Evolutionary conservation across 2,888 invertebrate species (phyloP).

Genomic region (Caenorhabditis plicata): DNA sequence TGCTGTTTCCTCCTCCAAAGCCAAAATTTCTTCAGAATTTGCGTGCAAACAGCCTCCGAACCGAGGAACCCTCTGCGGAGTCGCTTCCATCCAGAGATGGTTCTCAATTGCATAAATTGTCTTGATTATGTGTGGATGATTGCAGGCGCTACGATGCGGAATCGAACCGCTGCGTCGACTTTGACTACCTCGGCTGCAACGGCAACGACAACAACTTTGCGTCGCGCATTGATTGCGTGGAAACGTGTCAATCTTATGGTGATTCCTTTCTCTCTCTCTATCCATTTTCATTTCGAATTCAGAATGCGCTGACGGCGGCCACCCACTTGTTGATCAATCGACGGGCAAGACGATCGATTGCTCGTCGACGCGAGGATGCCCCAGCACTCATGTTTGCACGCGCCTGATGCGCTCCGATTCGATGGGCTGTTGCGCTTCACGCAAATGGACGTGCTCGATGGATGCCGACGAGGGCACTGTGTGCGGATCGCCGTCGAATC

Average conservation of each 20-base stretch:
- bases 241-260: conserved; percentile 37
- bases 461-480: conserved; percentile 41
- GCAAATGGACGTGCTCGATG: conserved; percentile 44
- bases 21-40: conserved; percentile 13
- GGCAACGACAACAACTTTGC: conserved; percentile 58
- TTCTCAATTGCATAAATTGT: background rate
- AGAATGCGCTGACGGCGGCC: conserved; percentile 47
- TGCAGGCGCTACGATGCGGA: conserved; percentile 39
- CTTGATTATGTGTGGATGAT: background rate
- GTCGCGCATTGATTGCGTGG: conserved; percentile 43
- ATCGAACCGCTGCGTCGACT: conserved; percentile 43
- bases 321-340: conserved; percentile 33
- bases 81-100: conserved; percentile 83
- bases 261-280: background rate
- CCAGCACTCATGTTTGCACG: conserved; percentile 42
- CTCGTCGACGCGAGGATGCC: conserved; percentile 30
- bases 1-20: background rate
- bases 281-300: no score
- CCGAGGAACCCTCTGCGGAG: conserved; percentile 28
- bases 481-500: conserved; percentile 38
- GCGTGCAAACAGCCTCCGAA: conserved; percentile 26
- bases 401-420: conserved; percentile 20
- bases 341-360: conserved; percentile 32
- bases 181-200: conserved; percentile 53
- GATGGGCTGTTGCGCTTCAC: conserved; percentile 46